A percentile compares a stretch with the other conserved stretches of the same genome.
Evolutionary conservation across 2,888 invertebrate genomes (phyloP).

Genomic region (Mimas tiliae): DNA sequence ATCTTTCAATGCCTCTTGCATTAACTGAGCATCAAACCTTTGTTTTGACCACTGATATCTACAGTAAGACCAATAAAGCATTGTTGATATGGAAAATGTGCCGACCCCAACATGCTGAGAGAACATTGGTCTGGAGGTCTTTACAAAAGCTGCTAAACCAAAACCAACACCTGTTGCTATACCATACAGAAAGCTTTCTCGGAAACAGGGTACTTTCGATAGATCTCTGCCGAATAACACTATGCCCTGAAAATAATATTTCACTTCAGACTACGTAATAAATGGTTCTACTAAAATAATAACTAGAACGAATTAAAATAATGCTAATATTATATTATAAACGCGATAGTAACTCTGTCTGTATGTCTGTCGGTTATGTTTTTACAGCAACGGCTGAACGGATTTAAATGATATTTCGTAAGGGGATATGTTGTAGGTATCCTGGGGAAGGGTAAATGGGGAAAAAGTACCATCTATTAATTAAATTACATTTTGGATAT

Average conservation of each 20-base stretch:
- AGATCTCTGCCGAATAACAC: slow-evolving; percentile 89
- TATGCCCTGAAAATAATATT: slow-evolving; percentile 74
- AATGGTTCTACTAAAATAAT: too few relatives aligned
- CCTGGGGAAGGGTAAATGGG: too few relatives aligned
- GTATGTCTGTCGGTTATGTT: too few relatives aligned
- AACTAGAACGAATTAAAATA: too few relatives aligned
- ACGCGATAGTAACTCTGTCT: too few relatives aligned
- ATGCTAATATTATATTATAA: too few relatives aligned
- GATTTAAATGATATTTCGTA: too few relatives aligned
- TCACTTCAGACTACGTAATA: neutral
- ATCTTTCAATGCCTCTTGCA: slow-evolving; percentile 86
- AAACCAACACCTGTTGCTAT: slow-evolving; percentile 87
- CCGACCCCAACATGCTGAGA: slow-evolving; percentile 88
- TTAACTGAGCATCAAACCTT: slow-evolving; percentile 86
- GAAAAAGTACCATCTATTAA: too few relatives aligned
- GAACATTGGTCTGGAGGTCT: slow-evolving; percentile 87
- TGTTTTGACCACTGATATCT: slow-evolving; percentile 88
- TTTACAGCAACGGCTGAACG: too few relatives aligned
- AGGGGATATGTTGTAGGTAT: too few relatives aligned
- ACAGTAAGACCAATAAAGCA: slow-evolving; percentile 89
- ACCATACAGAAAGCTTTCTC: slow-evolving; percentile 90
- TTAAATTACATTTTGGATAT: too few relatives aligned
- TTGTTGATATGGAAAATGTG: slow-evolving; percentile 86
- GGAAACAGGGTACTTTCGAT: slow-evolving; percentile 91
- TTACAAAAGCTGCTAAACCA: slow-evolving; percentile 89